These are phyloP conservation scores for Cephus nigrinus DNA, from an alignment of 2,888 invertebrate species.

Conservation along the genomic window DNA sequence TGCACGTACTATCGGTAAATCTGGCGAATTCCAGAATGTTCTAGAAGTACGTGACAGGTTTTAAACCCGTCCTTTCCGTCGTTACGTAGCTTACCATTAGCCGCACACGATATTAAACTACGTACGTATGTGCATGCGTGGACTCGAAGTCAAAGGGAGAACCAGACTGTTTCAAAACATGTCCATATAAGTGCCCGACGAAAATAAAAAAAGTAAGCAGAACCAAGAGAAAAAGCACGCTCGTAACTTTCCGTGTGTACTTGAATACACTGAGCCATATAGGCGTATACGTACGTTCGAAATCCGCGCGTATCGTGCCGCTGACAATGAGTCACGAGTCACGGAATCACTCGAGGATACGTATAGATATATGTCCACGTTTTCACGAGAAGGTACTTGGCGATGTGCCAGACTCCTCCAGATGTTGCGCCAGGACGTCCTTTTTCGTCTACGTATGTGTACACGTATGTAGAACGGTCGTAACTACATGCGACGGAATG, in stretches of 20 bases:
- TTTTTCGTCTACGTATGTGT: conserved; percentile 9
- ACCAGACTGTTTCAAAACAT: background rate
- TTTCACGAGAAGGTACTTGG: conserved; percentile 10
- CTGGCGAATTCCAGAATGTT: background rate
- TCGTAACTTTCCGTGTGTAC: background rate
- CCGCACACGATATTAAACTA: background rate
- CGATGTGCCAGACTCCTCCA: conserved; percentile 32
- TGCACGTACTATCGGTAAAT: background rate
- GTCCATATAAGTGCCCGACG: background rate
- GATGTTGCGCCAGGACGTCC: conserved; percentile 24
- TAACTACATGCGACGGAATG: background rate
- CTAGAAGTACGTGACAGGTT: background rate
- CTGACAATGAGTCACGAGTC: conserved; percentile 23
- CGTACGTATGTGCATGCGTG: background rate
- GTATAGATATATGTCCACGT: conserved; percentile 27
- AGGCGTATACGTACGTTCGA: background rate
- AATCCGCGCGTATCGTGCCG: background rate
- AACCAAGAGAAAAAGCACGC: background rate
- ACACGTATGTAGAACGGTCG: background rate
- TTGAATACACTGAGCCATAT: background rate
- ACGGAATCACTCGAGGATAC: conserved; percentile 23
- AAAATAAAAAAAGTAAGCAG: background rate
- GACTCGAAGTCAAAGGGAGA: background rate
- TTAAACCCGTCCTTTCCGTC: background rate
- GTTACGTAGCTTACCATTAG: background rate